These are phyloP conservation scores for Sebastes steindachneri DNA, from an alignment of 2,797 vertebrate species.

Conservation along the genomic window DNA sequence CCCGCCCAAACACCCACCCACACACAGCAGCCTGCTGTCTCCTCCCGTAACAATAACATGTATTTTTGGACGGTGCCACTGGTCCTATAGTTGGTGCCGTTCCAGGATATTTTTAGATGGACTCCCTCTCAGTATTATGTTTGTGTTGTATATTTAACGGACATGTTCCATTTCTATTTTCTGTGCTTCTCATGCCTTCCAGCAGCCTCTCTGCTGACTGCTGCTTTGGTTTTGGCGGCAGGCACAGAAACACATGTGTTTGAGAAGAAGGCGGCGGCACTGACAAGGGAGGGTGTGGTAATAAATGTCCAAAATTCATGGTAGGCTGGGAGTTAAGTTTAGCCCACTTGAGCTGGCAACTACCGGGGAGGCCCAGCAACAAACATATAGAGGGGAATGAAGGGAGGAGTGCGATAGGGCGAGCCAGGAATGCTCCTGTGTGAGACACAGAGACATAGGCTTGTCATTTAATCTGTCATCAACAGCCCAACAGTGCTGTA, in stretches of 20 bases:
- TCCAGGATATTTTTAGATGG: constrained; percentile 50
- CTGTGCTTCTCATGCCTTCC: constrained; percentile 10
- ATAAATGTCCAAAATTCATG: constrained; percentile 73
- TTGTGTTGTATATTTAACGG: constrained; percentile 54
- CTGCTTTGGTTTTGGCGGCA: constrained; percentile 53
- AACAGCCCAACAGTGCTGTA: constrained; percentile 23
- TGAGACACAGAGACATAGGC: constrained; percentile 44
- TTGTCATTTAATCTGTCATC: constrained; percentile 61
- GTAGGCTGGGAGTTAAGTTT: constrained; percentile 78
- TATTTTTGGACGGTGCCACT: constrained; percentile 58
- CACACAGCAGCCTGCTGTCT: constrained; percentile 22
- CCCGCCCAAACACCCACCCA: constrained; percentile 24
- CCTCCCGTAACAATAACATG: constrained; percentile 35
- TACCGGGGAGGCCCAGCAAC: constrained; percentile 52
- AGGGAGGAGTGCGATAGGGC: not conserved
- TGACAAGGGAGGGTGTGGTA: constrained; percentile 72
- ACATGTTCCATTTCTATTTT: constrained; percentile 41
- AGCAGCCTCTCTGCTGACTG: constrained; percentile 37
- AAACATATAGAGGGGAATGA: constrained; percentile 38
- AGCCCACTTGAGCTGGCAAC: constrained; percentile 71
- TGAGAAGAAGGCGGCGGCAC: constrained; percentile 47
- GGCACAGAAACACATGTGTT: constrained; percentile 44
- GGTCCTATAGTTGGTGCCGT: constrained; percentile 35
- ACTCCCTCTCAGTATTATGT: constrained; percentile 45
- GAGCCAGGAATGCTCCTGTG: constrained; percentile 34